phyloP scores from a whole-genome alignment of 2,888 invertebrate species.

The Aelia acuminata region DNA sequence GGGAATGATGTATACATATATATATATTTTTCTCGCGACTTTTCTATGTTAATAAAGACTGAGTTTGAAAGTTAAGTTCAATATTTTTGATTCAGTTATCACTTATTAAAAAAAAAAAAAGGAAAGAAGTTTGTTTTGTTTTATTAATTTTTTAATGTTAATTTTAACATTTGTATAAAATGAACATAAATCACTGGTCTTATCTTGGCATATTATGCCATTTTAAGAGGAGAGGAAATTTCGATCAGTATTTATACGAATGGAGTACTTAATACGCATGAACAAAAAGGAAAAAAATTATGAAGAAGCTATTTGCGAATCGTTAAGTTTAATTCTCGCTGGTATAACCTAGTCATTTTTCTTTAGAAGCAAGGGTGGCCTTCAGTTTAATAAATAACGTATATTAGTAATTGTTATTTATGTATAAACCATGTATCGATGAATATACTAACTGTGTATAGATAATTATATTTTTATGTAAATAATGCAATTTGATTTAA shows the following conservation, averaged over 20 bases:
- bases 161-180: neutral
- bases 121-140: neutral
- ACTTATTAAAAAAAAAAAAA: too few relatives aligned
- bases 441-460: slow-evolving; percentile 47
- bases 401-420: slow-evolving; percentile 41
- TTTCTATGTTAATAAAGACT: slow-evolving; percentile 28
- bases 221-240: neutral
- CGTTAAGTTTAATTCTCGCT: slow-evolving; percentile 52
- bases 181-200: neutral
- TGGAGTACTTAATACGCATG: slow-evolving; percentile 48
- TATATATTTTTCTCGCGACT: slow-evolving; percentile 23
- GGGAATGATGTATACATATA: neutral
- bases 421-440: slow-evolving; percentile 30
- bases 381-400: slow-evolving; percentile 15
- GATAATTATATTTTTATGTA: slow-evolving; percentile 55
- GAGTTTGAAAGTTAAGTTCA: slow-evolving; percentile 28
- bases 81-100: neutral
- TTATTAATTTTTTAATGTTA: neutral
- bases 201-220: neutral
- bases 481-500: slow-evolving; percentile 13
- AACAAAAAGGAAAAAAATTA: neutral
- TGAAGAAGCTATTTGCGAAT: slow-evolving; percentile 24
- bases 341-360: slow-evolving; percentile 62
- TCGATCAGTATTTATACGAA: slow-evolving; percentile 37
- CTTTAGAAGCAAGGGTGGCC: slow-evolving; percentile 54